Base-by-base conservation (phyloP, 1,140 invertebrate genomes). In the Pseudomyrmex flavicornis region DNA sequence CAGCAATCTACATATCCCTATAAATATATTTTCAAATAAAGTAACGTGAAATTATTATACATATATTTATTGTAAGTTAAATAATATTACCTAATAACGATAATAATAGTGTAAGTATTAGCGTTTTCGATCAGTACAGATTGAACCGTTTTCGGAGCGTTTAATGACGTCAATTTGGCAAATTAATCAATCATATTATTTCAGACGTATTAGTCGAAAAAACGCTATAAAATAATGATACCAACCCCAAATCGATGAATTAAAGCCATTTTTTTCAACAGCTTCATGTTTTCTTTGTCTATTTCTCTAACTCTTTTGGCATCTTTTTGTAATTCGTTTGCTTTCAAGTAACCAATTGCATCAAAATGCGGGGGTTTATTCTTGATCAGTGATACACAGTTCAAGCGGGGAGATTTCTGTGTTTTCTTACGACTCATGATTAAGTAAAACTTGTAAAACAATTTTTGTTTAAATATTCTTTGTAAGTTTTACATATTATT, bases 221-320 rank as follows among this genome's bases (percentile, higher is more conserved):
- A 35, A 35, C 35, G 35, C 5, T 35, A 35, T 35, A 35, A 7
- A 35, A 35, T 35, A 35, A 20, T n/a, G 2, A 66, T 89, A 92
- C 91, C 90, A 87, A 95, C 95, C 52, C 91, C 92, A 7, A 89
- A 85, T 85, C 93, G 88, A 83, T 91, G 89, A 74, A 94, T 93
- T 9, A 82, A 58, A 73, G 95, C 94, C 8, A 95, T 90, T 54
- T 89, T 91, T 82, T 93, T 92, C 4, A 94, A n/a, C 3, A 95
- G 52, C 15, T 93, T 68, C 61, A 95, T 92, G 84, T 95, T 95
- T 83, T 94, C 86, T 76, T 87, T 89, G 68, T 95, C 95, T 72
- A 95, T 92, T 65, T 90, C 4, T 68, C 63, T 77, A 35, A 94
- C 48, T 69, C 87, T 80, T 20, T n/a, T 4, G 1, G 86, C 89